These are phyloP conservation scores for Narcine bancroftii DNA, from an alignment of 2,113 vertebrate species.

Conservation along the genomic window DNA sequence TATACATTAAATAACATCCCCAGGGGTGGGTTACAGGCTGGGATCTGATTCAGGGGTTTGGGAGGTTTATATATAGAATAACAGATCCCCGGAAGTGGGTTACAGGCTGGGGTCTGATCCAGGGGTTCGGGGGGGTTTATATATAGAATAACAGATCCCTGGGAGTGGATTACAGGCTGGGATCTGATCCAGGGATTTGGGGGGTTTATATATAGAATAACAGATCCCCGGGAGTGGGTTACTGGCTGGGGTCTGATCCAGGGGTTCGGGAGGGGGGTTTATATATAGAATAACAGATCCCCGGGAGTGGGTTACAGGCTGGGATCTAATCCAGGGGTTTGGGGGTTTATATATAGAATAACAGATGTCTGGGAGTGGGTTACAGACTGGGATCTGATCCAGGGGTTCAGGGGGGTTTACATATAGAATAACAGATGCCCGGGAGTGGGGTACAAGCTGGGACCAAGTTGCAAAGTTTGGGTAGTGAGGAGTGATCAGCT, in stretches of 20 bases:
- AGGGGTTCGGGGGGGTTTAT: neutral
- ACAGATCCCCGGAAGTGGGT: neutral
- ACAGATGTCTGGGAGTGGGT: neutral
- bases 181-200: neutral
- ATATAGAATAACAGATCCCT: neutral
- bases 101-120: neutral
- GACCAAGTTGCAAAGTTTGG: neutral
- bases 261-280: neutral
- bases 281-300: neutral
- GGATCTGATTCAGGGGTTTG: too few relatives aligned
- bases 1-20: too few relatives aligned
- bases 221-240: neutral
- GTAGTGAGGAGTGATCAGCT: too few relatives aligned
- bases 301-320: neutral
- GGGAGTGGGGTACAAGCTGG: slow-evolving; percentile 2
- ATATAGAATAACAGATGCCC: slow-evolving; percentile 8
- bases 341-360: neutral
- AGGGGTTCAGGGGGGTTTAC: neutral
- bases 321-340: neutral
- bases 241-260: neutral
- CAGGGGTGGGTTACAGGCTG: too few relatives aligned
- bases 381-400: neutral
- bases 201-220: neutral
- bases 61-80: neutral
- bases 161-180: neutral